phyloP scores from a whole-genome alignment of 53 echinoderm and acorn worm species.

The Paelopatides confundens region DNA sequence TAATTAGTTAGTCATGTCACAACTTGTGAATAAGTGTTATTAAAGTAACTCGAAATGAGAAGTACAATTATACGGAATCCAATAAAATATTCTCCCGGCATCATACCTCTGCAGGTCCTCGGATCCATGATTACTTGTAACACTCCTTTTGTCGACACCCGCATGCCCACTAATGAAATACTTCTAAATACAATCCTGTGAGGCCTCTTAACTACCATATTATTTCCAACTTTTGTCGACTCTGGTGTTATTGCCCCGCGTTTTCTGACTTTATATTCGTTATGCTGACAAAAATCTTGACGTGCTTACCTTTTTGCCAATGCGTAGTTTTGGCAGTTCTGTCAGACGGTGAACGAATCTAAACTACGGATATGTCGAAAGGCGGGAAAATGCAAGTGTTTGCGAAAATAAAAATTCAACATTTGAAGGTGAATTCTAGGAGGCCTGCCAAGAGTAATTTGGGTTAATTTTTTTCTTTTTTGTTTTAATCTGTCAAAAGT shows the following conservation, averaged over 20 bases:
- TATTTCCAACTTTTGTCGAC: slow-evolving; percentile 14
- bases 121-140: slow-evolving; percentile 16
- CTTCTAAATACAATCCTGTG: neutral
- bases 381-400: slow-evolving; percentile 25
- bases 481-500: neutral
- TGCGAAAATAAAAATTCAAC: slow-evolving; percentile 33
- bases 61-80: neutral
- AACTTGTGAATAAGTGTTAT: slow-evolving; percentile 18
- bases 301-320: slow-evolving; percentile 29
- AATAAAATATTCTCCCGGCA: neutral
- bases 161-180: neutral
- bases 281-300: slow-evolving; percentile 32
- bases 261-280: neutral
- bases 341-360: slow-evolving; percentile 3
- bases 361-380: slow-evolving; percentile 16
- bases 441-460: slow-evolving; percentile 45
- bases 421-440: slow-evolving; percentile 19
- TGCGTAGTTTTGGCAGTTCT: neutral
- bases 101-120: neutral
- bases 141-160: slow-evolving; percentile 21
- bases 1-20: neutral
- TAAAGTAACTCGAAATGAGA: neutral
- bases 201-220: slow-evolving; percentile 24
- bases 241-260: slow-evolving; percentile 28
- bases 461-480: neutral